Evolutionary conservation across 2,797 vertebrate genomes (phyloP), one percentile per base, ranked within the genome.

Genomic region (Tragelaphus oryx): DNA sequence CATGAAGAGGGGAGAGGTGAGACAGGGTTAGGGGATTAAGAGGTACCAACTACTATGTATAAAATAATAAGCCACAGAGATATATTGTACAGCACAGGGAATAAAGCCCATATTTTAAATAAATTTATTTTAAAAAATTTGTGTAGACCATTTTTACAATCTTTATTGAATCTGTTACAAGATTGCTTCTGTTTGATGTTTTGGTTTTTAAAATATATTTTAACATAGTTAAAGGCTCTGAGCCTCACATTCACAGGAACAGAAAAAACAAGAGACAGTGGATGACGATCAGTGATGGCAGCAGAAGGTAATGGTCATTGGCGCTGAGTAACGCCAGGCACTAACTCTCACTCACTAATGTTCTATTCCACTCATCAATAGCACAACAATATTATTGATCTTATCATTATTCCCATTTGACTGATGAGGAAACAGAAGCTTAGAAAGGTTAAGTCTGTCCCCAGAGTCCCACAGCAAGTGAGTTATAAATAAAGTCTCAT

Each of bases 391-490:
- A 28, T 17, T 17, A 80, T 54, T 41, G 33, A 68, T 37, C 26
- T 9, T 37, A 16, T n/a, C 60, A 1, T 30, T 50, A 90, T 18
- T 78, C 65, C 65, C 55, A 28, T 44, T 44, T 59, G 30, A 85
- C 52, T 10, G 37, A 28, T 14, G 55, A 92, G 78, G 68, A 87
- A 93, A 75, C 22, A 8, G 55, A 76, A 79, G n/a, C 26, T 78
- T 41, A 50, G 52, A 33, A 81, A 55, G 60, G 46, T 78, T 37
- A 81, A 52, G 4, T 71, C 85, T 89, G 18, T 83, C 18, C 71
- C 68, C 62, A 87, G 57, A 96, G 59, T 50, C 87, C 84, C 78
- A 92, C 41, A 84, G 68, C 94, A 90, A 84, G 44, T 59, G 46
- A 57, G 46, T 60, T 46, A 16, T 41, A 76, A 88, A 50, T 57